Percentiles rank a stretch among this genome's conserved stretches.
Evolutionary conservation across 2,888 invertebrate genomes (phyloP).

Genomic region (Conops quadrifasciatus): DNA sequence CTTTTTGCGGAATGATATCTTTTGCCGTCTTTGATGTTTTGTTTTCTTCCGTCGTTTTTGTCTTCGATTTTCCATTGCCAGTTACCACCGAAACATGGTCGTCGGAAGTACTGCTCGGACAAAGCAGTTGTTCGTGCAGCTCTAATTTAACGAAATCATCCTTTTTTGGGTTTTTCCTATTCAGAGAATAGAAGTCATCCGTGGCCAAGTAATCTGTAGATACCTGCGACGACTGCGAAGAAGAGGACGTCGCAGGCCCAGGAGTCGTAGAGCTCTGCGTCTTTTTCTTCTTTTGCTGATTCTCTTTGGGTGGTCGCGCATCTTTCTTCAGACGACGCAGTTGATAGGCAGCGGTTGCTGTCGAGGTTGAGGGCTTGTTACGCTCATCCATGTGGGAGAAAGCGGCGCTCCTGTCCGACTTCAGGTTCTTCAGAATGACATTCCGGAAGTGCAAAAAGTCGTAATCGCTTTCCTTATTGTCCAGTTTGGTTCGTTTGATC

Average conservation of each 20-base stretch:
- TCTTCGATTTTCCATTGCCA: not conserved
- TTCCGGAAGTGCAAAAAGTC: slow-evolving; percentile 48
- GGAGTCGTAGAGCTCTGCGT: slow-evolving; percentile 44
- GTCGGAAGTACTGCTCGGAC: slow-evolving; percentile 48
- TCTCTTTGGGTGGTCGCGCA: not conserved
- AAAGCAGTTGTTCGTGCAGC: slow-evolving; percentile 44
- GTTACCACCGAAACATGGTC: slow-evolving; percentile 32
- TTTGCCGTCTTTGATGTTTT: not conserved
- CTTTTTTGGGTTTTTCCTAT: slow-evolving; percentile 19
- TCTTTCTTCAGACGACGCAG: slow-evolving; percentile 35
- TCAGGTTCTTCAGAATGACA: slow-evolving; percentile 45
- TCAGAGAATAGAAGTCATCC: not conserved
- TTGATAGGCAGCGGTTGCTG: slow-evolving; percentile 41
- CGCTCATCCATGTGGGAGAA: not conserved
- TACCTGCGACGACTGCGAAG: slow-evolving; percentile 15
- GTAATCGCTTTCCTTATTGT: slow-evolving; percentile 40
- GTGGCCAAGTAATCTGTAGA: not conserved
- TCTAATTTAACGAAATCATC: slow-evolving; percentile 39
- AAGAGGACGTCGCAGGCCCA: slow-evolving; percentile 45
- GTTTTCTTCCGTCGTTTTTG: not conserved
- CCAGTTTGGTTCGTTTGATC: slow-evolving; percentile 22
- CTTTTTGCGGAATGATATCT: not conserved
- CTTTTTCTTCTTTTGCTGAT: slow-evolving; percentile 31
- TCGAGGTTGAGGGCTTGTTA: slow-evolving; percentile 44
- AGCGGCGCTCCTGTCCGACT: slow-evolving; percentile 11